Evolutionary conservation across 2,797 vertebrate genomes (phyloP), one percentile per base, ranked within the genome.

Genomic region (Cyprinella venusta): DNA sequence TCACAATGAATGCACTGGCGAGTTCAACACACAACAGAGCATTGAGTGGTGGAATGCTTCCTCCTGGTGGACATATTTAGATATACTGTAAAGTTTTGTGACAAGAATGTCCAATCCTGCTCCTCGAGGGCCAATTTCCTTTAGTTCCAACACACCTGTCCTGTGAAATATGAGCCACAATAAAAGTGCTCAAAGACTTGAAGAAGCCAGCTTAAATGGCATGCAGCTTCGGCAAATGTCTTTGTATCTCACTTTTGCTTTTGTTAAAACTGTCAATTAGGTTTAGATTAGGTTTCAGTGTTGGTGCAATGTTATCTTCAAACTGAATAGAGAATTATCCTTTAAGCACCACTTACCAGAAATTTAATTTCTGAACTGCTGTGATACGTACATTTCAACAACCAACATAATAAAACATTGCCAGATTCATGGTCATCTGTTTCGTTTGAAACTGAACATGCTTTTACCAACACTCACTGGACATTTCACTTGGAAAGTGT

Each of bases 41-140:
- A 45, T 54, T 83, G 19, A 80, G 65, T 86, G 12, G 87, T 82
- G 76, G 86, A 92, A 85, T 93, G 88, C 92, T 94, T 88, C 84
- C 92, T 90, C 89, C 93, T 94, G 91, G 93, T 94, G 94, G 93
- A 38, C 83, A 79, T 40, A 36, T 50, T 1, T n/a, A 52, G 83
- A 76, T 42, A 86, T 79, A 9, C 82, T 67, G 7, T 48, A 36
- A 16, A 40, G 9, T 63, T 50, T 6, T 36, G 21, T n/a, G 12
- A 59, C 52, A 56, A 21, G 10, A 52, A 19, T 38, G 72, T 56
- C 26, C 33, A 40, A 16, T 45, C 5, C 8, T 21, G 38, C 24
- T 63, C 8, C n/a, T 59, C 0, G 2, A 76, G n/a, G 38, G 13
- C 4, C 33, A 75, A 8, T n/a, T 74, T 59, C 7, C 33, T 38